Evolutionary conservation across 2,113 vertebrate species (phyloP).

Genomic region (Oncorhynchus keta): DNA sequence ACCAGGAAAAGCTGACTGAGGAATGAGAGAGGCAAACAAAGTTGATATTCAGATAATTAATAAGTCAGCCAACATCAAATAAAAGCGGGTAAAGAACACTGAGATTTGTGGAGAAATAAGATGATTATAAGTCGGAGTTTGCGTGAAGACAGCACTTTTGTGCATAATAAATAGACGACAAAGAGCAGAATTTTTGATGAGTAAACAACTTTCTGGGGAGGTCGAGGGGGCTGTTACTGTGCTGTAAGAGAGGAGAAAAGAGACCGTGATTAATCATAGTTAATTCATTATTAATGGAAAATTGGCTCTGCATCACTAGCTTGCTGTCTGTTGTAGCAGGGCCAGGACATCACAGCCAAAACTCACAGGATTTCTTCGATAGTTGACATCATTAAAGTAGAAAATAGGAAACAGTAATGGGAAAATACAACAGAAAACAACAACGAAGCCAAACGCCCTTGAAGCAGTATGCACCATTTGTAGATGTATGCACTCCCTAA

Average conservation of each 20-base stretch:
- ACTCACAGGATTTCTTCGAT: slow-evolving; percentile 2
- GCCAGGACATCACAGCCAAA: background rate
- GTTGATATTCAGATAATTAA: background rate
- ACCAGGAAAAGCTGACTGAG: background rate
- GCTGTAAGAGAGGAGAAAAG: slow-evolving; percentile 25
- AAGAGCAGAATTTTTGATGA: too few relatives aligned
- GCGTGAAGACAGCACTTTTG: too few relatives aligned
- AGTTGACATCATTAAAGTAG: background rate
- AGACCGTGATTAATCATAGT: slow-evolving; percentile 36
- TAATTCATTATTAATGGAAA: slow-evolving; percentile 41
- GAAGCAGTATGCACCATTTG: too few relatives aligned
- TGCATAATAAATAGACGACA: too few relatives aligned
- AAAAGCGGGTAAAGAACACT: slow-evolving; percentile 10
- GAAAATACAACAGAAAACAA: background rate
- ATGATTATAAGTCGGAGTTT: too few relatives aligned
- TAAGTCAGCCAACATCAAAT: too few relatives aligned
- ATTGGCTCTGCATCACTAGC: background rate
- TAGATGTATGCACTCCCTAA: too few relatives aligned
- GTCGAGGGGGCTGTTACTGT: slow-evolving; percentile 8
- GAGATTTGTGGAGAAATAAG: too few relatives aligned
- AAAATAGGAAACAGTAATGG: background rate
- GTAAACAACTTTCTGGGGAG: background rate
- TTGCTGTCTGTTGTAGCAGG: background rate
- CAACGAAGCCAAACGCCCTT: background rate
- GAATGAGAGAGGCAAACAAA: background rate